Percentiles rank a stretch among this genome's conserved stretches.
These are phyloP conservation scores for Coenobita brevimanus DNA, from an alignment of 1,140 invertebrate species.

Conservation along the genomic window DNA sequence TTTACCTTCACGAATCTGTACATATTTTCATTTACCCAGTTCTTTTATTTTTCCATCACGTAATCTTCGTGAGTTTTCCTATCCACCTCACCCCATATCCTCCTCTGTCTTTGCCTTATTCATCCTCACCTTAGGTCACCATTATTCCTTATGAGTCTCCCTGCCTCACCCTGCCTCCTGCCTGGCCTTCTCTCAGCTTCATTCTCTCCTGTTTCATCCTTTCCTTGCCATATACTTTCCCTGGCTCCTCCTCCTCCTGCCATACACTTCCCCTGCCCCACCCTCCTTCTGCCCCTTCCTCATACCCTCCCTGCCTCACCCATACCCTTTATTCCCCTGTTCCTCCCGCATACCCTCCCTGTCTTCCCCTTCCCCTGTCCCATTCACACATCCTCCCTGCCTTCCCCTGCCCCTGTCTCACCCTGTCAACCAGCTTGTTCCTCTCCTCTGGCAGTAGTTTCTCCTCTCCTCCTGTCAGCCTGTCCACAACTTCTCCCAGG, in stretches of 20 bases:
- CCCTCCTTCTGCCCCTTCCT: background rate
- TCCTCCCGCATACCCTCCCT: background rate
- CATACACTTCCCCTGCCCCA: background rate
- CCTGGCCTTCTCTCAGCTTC: background rate
- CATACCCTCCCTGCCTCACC: background rate
- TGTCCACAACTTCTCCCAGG: slow-evolving; percentile 47
- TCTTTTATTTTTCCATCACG: background rate
- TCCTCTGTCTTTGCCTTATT: background rate
- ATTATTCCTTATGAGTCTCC: no score
- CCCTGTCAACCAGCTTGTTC: slow-evolving; percentile 79
- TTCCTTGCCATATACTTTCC: no score
- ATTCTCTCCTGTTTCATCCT: background rate
- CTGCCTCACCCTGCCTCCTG: background rate
- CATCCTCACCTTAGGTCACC: background rate
- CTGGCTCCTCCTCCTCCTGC: background rate
- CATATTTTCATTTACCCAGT: background rate
- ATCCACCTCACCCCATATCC: background rate
- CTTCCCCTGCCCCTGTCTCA: slow-evolving; percentile 71
- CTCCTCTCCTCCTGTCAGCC: slow-evolving; percentile 33
- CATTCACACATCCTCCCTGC: background rate
- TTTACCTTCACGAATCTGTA: background rate
- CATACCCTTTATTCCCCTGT: background rate
- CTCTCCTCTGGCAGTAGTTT: slow-evolving; percentile 57
- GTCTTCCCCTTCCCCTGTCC: background rate
- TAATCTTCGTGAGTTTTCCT: background rate